Conservation (phyloP, 2,888 invertebrate species). For the Parnassius glacialis region DNA sequence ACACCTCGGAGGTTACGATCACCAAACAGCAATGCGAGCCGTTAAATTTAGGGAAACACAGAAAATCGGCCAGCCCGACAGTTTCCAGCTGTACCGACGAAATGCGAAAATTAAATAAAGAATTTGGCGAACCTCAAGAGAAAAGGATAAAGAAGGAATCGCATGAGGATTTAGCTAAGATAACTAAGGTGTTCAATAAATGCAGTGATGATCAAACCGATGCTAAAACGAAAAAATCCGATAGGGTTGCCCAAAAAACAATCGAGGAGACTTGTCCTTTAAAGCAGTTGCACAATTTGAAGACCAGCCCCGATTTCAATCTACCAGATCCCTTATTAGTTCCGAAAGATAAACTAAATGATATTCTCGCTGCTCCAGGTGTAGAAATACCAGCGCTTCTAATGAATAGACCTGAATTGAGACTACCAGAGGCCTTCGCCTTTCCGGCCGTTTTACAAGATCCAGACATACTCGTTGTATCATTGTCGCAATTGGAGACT, state of each 20-base stretch:
- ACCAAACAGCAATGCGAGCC: conserved; percentile 84
- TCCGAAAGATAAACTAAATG: conserved; percentile 87
- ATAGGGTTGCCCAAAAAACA: conserved; percentile 45
- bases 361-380: conserved; percentile 86
- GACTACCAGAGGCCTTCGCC: conserved; percentile 87
- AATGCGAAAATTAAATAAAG: conserved; percentile 80
- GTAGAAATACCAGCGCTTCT: conserved; percentile 88
- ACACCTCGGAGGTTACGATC: conserved; percentile 79
- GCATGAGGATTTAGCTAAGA: conserved; percentile 60
- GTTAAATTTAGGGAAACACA: conserved; percentile 84
- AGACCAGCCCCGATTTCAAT: conserved; percentile 84
- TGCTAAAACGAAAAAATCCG: conserved; percentile 49
- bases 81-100: conserved; percentile 88
- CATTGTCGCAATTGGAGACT: conserved; percentile 86
- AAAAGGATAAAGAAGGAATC: conserved; percentile 63
- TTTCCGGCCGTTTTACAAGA: conserved; percentile 87
- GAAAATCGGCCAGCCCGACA: conserved; percentile 86
- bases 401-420: conserved; percentile 85
- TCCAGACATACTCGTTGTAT: conserved; percentile 89
- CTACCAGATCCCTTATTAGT: conserved; percentile 91
- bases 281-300: conserved; percentile 85
- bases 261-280: conserved; percentile 82
- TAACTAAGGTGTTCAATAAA: conserved; percentile 64
- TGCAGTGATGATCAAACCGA: conserved; percentile 48
- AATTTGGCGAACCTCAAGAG: conserved; percentile 73